Evolutionary conservation across 1,140 invertebrate species (phyloP).

Genomic region (Aleiodes sp.): DNA sequence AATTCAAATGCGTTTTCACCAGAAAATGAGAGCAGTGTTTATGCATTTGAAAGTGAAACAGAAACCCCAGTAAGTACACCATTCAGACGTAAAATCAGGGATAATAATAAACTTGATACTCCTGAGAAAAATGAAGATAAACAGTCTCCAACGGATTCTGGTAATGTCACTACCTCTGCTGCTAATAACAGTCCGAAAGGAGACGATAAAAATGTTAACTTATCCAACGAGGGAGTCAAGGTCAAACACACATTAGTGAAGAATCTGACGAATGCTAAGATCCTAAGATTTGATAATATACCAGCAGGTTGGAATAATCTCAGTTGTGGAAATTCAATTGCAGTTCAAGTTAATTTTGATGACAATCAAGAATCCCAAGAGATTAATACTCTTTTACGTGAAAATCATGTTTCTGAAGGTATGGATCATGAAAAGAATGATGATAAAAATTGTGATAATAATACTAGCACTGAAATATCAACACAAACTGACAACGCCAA

Average conservation of each 20-base stretch:
- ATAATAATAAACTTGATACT: constrained; percentile 4
- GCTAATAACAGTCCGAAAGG: too few species aligned
- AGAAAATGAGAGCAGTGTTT: constrained; percentile 76
- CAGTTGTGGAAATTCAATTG: constrained; percentile 67
- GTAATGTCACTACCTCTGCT: too few species aligned
- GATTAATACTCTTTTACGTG: too few species aligned
- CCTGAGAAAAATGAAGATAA: constrained; percentile 21
- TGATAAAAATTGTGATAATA: constrained; percentile 39
- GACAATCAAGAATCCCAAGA: constrained; percentile 42
- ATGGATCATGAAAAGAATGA: too few species aligned
- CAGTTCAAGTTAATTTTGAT: constrained; percentile 70
- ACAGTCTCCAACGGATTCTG: too few species aligned
- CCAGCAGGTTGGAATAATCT: constrained; percentile 61
- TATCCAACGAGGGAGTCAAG: too few species aligned
- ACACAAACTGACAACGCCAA: constrained; percentile 67
- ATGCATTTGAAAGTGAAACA: constrained; percentile 74
- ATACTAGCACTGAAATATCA: constrained; percentile 64
- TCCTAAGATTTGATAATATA: not conserved
- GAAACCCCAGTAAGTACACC: constrained; percentile 68
- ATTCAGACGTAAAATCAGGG: constrained; percentile 66
- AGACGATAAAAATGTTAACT: too few species aligned
- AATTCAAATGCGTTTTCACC: constrained; percentile 73
- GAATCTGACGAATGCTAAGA: too few species aligned
- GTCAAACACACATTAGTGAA: too few species aligned
- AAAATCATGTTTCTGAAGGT: too few species aligned